These are phyloP conservation scores for Carassius gibelio DNA, from an alignment of 2,113 vertebrate genomes.

Conservation along the genomic window DNA sequence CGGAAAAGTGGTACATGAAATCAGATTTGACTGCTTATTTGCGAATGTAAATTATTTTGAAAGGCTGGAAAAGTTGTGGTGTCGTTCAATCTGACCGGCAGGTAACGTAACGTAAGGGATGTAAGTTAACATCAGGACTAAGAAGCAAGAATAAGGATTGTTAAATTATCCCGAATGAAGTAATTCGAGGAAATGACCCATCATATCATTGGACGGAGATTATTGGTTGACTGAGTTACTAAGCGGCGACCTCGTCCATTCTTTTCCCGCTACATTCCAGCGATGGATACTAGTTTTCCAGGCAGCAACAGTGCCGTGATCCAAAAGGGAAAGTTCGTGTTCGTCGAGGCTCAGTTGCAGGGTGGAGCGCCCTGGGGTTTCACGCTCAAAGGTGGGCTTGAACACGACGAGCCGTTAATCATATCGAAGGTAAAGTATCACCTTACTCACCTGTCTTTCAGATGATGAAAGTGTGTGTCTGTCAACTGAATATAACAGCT, in stretches of 20 bases:
- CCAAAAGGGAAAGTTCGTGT: slow-evolving; percentile 72
- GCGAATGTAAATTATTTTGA: background rate
- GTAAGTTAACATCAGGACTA: background rate
- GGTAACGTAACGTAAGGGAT: background rate
- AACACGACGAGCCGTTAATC: slow-evolving; percentile 86
- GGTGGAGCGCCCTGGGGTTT: slow-evolving; percentile 96
- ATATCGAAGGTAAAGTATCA: slow-evolving; percentile 89
- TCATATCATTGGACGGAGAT: slow-evolving; percentile 19
- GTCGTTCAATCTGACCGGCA: background rate
- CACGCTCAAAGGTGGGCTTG: slow-evolving; percentile 90
- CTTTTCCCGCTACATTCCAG: slow-evolving; percentile 12
- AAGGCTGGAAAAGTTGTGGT: slow-evolving; percentile 21
- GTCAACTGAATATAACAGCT: background rate
- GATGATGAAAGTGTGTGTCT: background rate
- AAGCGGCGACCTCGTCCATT: slow-evolving; percentile 28
- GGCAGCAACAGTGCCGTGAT: slow-evolving; percentile 59
- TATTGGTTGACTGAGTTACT: slow-evolving; percentile 57
- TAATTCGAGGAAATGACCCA: slow-evolving; percentile 51
- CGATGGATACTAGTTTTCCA: slow-evolving; percentile 55
- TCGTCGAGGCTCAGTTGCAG: slow-evolving; percentile 85
- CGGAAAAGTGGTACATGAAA: background rate
- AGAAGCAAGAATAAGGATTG: background rate
- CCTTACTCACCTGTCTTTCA: slow-evolving; percentile 8
- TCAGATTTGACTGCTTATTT: slow-evolving; percentile 32
- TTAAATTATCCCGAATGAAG: background rate